Base-by-base conservation (phyloP, 2,797 vertebrate genomes). In the Dipus sagitta region DNA sequence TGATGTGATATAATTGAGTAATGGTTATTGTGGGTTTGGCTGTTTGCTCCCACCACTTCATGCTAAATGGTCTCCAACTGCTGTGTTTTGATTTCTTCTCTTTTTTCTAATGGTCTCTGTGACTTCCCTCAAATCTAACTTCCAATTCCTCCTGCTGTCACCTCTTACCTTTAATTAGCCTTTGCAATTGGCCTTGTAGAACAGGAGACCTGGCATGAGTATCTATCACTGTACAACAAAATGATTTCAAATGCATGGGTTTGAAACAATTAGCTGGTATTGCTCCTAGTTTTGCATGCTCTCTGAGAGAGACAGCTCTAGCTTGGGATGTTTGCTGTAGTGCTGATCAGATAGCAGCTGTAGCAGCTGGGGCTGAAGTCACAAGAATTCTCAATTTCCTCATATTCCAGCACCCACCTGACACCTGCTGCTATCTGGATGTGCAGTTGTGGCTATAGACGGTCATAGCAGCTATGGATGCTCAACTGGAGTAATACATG, bases 41-140 rank as follows among this genome's bases (percentile, higher is more conserved):
- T 2, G 1, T 34, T 38, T 24, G 1, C 58, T 84, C 9, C 20
- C 13, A 1, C 0, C 14, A 20, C n/a, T 68, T 72, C 54, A 42
- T 28, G 0, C 52, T 88, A 47, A 86, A 38, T 72, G 70, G 67
- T 58, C 62, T 94, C 88, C 42, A 58, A 23, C 30, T 26, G 24
- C 42, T 38, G 6, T 70, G 32, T 93, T 95, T 91, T 75, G 10
- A 90, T 95, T 68, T 96, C 70, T 77, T 84, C 78, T 90, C 88
- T 95, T 75, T 23, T 75, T 78, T 92, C 86, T 79, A 77, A 74
- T 68, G n/a, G 38, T 71, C 64, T 78, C 87, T 30, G 7, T 86
- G 60, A 34, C 15, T 67, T 93, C 34, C 52, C 47, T 88, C 64
- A 84, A 65, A 86, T 68, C 90, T 79, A 47, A 72, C n/a, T 84